Evolutionary conservation across 1,140 invertebrate genomes (phyloP), one percentile per base, ranked within the genome.

Genomic region (Drosophila kanapiae): DNA sequence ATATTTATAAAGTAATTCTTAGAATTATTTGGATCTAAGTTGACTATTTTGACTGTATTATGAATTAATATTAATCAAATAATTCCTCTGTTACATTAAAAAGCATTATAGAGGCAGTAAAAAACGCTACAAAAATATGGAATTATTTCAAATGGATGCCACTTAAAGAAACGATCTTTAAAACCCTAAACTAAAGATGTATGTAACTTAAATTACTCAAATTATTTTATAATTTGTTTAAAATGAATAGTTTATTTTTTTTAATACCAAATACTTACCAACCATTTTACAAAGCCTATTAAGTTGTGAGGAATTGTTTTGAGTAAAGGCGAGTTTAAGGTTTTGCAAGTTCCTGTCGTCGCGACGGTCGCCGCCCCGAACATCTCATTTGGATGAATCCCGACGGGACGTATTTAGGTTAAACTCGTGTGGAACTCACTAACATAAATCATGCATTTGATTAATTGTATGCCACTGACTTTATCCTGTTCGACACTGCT

Each of bases 381-480:
- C 75, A 77, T 77, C 75, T 77, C 75, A 77, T 79, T 78, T 67
- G 76, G 59, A 47, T 47, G 45, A 60, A 29, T 77, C 63, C 64
- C 75, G 57, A 27, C 78, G 63, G 71, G 78, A 76, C 58, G 47
- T 61, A 79, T 87, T 82, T 81, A 85, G 82, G 82, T 86, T 86
- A 86, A 75, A 62, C 69, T 68, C 61, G 78, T 54, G 62, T 76
- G 71, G 72, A 63, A 65, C 60, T 57, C 58, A 53, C 57, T 58
- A 61, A 68, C 85, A 82, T 86, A 87, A 87, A 86, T 86, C 83
- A 87, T 86, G 80, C 74, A 87, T 86, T 86, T 86, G 83, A 86
- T 86, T 86, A 86, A 86, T 86, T 82, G 76, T 82, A 69, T 76
- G 60, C 65, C 27, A 45, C 75, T 79, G 82, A 87, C 82, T 86